Percentiles rank a stretch among this genome's conserved stretches.
These are phyloP conservation scores for Mormyrus proboscirostris DNA, from an alignment of 2,797 vertebrate genomes.

Conservation along the genomic window DNA sequence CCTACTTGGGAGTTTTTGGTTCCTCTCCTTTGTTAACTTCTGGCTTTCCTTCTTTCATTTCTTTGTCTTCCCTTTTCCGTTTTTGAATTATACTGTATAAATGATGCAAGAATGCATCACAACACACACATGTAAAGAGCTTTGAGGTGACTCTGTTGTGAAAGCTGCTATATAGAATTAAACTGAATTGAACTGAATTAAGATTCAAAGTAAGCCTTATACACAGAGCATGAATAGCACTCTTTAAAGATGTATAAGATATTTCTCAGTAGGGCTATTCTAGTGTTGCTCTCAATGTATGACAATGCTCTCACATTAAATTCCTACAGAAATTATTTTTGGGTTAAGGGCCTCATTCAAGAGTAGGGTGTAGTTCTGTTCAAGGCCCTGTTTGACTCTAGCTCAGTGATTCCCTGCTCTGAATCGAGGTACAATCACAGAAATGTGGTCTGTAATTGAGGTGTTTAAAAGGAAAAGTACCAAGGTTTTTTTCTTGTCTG, in stretches of 20 bases:
- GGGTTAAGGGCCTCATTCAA: background rate
- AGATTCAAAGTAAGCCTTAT: background rate
- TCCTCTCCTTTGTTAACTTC: background rate
- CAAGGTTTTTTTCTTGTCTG: background rate
- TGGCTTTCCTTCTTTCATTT: background rate
- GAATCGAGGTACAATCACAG: background rate
- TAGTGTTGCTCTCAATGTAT: background rate
- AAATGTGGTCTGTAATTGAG: background rate
- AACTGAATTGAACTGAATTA: background rate
- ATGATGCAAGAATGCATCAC: background rate
- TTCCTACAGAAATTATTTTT: background rate
- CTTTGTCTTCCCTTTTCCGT: background rate
- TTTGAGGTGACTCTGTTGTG: background rate
- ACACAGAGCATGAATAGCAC: background rate
- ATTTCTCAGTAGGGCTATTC: background rate
- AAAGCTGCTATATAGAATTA: background rate
- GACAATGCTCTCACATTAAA: background rate
- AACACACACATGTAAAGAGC: background rate
- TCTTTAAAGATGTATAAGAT: background rate
- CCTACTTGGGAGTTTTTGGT: background rate
- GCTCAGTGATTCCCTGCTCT: background rate
- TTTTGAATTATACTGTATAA: background rate
- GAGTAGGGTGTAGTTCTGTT: background rate
- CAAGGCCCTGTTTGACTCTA: background rate
- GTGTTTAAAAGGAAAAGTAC: background rate